Evolutionary conservation across 2,113 vertebrate species (phyloP).

Genomic region (Cynocephalus volans): DNA sequence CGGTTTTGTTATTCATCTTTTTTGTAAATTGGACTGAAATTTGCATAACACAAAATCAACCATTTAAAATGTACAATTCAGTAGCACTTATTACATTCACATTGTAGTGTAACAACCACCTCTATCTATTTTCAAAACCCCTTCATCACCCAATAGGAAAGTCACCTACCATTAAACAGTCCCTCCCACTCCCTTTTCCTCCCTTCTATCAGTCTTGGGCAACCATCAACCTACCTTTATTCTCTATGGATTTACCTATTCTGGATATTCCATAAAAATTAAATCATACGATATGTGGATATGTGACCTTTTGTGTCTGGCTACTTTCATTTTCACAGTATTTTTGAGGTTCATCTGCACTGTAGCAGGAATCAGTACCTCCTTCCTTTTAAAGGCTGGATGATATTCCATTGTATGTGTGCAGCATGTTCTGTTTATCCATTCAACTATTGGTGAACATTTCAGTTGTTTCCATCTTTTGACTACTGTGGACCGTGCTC

Average conservation of each 20-base stretch:
- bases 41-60: neutral
- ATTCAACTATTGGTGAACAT: neutral
- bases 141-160: neutral
- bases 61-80: neutral
- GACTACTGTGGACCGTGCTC: neutral
- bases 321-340: neutral
- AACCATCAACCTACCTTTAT: neutral
- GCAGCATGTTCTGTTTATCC: too few relatives aligned
- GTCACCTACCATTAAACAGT: neutral
- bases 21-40: neutral
- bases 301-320: neutral
- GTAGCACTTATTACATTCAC: too few relatives aligned
- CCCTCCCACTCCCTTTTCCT: too few relatives aligned
- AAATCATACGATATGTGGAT: neutral
- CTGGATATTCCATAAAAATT: neutral
- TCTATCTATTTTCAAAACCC: neutral
- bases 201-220: neutral
- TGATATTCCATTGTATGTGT: neutral
- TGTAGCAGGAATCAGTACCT: too few relatives aligned
- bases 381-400: neutral
- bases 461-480: too few relatives aligned
- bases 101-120: accelerated
- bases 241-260: neutral
- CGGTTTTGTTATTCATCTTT: neutral
- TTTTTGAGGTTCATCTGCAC: neutral